A percentile compares a stretch with the other conserved stretches of the same genome.
Conservation (phyloP, 2,113 vertebrate species). For the Eudyptes chrysolophus region DNA sequence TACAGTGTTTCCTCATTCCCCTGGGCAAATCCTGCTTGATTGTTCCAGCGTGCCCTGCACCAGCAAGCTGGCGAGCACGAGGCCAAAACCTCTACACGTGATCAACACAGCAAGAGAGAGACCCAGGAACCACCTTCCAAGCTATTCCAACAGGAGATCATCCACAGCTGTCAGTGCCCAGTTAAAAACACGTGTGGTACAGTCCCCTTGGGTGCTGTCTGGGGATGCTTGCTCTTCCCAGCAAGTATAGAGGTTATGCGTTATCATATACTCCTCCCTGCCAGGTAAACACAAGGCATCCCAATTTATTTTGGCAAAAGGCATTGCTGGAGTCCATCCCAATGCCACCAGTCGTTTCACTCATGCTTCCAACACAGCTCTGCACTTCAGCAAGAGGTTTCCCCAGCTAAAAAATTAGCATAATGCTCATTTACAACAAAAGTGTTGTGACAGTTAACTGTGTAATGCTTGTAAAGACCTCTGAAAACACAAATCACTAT, state of each 20-base stretch:
- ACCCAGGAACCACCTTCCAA: background rate
- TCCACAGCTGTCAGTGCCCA: background rate
- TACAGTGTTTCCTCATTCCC: background rate
- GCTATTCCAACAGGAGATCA: background rate
- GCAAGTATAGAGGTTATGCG: background rate
- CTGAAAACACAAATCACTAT: background rate
- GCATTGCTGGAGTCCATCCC: background rate
- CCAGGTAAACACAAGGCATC: background rate
- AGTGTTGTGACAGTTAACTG: background rate
- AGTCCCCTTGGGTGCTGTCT: background rate
- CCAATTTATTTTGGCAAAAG: background rate
- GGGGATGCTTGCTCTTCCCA: background rate
- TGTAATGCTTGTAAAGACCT: background rate
- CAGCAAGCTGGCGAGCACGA: background rate
- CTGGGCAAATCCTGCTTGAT: background rate
- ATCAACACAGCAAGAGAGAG: background rate
- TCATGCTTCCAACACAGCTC: background rate
- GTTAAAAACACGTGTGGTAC: fast-evolving
- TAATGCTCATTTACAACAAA: background rate
- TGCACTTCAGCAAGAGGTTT: background rate
- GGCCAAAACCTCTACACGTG: background rate
- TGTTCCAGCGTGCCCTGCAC: background rate
- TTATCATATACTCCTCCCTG: background rate
- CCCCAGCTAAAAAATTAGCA: background rate
- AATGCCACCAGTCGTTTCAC: background rate